These are phyloP conservation scores for Amphimallon solstitiale DNA, from an alignment of 2,888 invertebrate species.

Conservation along the genomic window DNA sequence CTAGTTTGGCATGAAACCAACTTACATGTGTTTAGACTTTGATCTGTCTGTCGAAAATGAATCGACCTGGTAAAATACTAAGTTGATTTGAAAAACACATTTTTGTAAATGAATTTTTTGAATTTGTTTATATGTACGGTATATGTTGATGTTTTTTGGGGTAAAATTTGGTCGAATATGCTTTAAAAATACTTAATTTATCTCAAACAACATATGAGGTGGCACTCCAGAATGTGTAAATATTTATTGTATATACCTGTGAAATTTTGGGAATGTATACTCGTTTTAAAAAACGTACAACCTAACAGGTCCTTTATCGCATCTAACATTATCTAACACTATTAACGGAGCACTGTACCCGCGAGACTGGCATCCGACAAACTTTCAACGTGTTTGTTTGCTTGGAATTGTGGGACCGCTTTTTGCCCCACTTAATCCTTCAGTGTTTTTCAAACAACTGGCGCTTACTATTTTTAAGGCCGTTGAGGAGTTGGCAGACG, in stretches of 20 bases:
- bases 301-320: constrained; percentile 57
- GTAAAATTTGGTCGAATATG: too few species aligned
- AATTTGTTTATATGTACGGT: too few species aligned
- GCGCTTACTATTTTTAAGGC: constrained; percentile 30
- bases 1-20: too few species aligned
- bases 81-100: too few species aligned
- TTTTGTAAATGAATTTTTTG: too few species aligned
- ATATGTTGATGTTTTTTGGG: too few species aligned
- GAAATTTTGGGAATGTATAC: constrained; percentile 45
- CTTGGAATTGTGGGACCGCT: constrained; percentile 10
- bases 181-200: too few species aligned
- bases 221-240: too few species aligned
- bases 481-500: neutral
- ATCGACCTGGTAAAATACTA: too few species aligned
- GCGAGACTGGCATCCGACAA: constrained; percentile 30
- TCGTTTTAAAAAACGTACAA: constrained; percentile 54
- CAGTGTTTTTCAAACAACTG: constrained; percentile 33
- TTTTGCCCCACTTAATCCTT: constrained; percentile 23
- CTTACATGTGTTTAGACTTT: neutral
- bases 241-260: constrained; percentile 43
- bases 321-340: constrained; percentile 59
- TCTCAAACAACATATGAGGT: too few species aligned
- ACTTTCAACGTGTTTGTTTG: neutral
- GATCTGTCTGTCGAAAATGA: too few species aligned
- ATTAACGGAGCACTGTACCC: constrained; percentile 31